Evolutionary conservation across 2,888 invertebrate genomes (phyloP).

Genomic region (Nomada fabriciana): DNA sequence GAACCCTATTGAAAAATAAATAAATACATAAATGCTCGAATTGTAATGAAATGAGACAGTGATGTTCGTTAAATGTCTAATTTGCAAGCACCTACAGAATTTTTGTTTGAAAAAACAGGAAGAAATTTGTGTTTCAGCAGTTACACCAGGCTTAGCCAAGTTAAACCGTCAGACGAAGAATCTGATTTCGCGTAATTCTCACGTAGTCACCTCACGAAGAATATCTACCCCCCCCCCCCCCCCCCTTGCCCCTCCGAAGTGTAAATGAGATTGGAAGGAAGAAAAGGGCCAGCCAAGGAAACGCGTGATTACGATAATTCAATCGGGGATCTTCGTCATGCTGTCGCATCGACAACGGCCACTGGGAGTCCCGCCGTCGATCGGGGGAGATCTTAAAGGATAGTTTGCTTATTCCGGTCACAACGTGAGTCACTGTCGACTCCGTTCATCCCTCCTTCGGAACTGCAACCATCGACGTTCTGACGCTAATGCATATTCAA

Average conservation of each 20-base stretch:
- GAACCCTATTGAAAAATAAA: no score
- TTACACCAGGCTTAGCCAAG: conserved; percentile 12
- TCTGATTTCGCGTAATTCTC: conserved; percentile 51
- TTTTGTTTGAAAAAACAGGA: neutral
- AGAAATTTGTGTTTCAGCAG: conserved; percentile 33
- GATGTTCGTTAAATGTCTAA: neutral
- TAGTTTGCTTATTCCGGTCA: conserved; percentile 77
- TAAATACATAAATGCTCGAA: neutral
- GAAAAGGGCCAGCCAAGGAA: conserved; percentile 56
- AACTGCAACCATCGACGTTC: conserved; percentile 73
- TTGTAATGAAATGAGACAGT: neutral
- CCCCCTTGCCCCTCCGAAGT: conserved; percentile 27
- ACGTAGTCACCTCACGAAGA: conserved; percentile 62
- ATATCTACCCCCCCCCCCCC: conserved; percentile 15
- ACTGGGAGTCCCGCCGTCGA: conserved; percentile 15
- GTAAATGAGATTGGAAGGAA: conserved; percentile 71
- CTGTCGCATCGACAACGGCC: conserved; percentile 55
- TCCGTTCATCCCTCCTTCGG: conserved; percentile 65
- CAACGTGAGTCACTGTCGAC: conserved; percentile 74
- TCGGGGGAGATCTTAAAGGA: conserved; percentile 57
- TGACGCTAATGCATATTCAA: conserved; percentile 82
- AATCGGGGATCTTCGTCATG: conserved; percentile 72
- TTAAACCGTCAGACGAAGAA: conserved; percentile 21
- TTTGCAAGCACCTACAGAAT: neutral
- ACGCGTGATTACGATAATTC: conserved; percentile 75